Evolutionary conservation across 2,113 vertebrate genomes (phyloP), one percentile per base, ranked within the genome.

Genomic region (Melanerpes formicivorus): DNA sequence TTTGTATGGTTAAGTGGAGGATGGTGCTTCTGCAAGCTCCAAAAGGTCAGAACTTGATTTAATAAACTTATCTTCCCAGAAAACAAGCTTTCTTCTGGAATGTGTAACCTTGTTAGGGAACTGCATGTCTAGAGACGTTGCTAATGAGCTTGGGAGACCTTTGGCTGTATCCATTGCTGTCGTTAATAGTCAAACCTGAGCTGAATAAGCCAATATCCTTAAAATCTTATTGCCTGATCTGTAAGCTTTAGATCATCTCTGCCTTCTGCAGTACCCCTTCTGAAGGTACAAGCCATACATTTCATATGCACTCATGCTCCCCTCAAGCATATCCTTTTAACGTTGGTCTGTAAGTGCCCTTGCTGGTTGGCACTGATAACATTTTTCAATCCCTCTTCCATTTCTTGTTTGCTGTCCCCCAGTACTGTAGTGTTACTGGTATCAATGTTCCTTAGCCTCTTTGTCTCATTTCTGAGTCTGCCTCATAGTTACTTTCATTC

Each of bases 21-120:
- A 59, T 34, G 62, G 23, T 80, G 50, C 16, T 34, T 93, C 62
- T 44, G 15, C 62, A 75, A 75, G 62, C 32, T 83, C 86, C 62
- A 44, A 69, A 93, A 94, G 90, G 86, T 93, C 88, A 95, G 48
- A 87, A 92, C 70, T 94, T 79, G 90, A 96, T 90, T 93, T 95
- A 95, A 95, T 95, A 94, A 95, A 94, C 18, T 72, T 79, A 84
- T 72, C 59, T 84, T 90, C 76, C 62, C 62, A 88, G 86, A 93
- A 95, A 95, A 87, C 55, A 87, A 84, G 79, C 52, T 94, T 94
- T 86, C 87, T 90, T 84, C 55, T 90, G 87, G 83, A 90, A 79
- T 58, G 37, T 72, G 66, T 76, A 94, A 87, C 30, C 46, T 34
- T 76, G 77, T 90, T 81, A 90, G 70, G 80, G 58, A 90, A 44